Evolutionary conservation across 2,797 vertebrate species (phyloP), one percentile per base, ranked within the genome.

Genomic region (Chiloscyllium punctatum): DNA sequence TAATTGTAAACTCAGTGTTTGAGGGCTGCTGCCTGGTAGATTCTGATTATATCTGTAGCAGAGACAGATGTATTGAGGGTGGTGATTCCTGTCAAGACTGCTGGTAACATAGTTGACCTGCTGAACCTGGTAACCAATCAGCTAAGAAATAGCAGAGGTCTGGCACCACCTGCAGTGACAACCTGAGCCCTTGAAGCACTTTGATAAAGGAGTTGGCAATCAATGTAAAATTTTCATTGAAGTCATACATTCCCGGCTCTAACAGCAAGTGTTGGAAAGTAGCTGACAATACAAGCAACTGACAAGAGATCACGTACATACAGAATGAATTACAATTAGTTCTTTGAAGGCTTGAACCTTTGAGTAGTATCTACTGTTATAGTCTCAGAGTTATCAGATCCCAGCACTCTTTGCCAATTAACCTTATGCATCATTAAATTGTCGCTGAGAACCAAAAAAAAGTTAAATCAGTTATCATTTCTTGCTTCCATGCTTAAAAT

Each of bases 391-490:
- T 95, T 77, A 95, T 95, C n/a, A 77, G 94, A 95, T 9, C 2
- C 15, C 71, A 51, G 94, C 30, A 77, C 11, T 95, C 48, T 21
- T 53, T 95, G 69, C 94, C 74, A 53, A 95, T 95, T 51, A 57
- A 77, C 94, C 71, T 74, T 95, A 71, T 30, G 42, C 9, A n/a
- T 95, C 51, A 53, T 30, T 74, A 95, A 95, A 30, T 53, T 74
- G 94, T 94, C 74, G 51, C 71, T 74, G 27, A 72, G 48, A 94
- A 57, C 84, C 57, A 94, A 94, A 94, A 74, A 51, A 53, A 94
- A 74, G 53, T 15, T 33, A 30, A 27, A 71, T 16, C 0, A 53
- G 94, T 25, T 77, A 74, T 4, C 37, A 95, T 77, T 74, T 77
- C 48, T 95, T 51, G n/a, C 0, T 9, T 18, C 13, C 51, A 74